Base-by-base conservation (phyloP, 2,113 vertebrate genomes). In the Serinus canaria region DNA sequence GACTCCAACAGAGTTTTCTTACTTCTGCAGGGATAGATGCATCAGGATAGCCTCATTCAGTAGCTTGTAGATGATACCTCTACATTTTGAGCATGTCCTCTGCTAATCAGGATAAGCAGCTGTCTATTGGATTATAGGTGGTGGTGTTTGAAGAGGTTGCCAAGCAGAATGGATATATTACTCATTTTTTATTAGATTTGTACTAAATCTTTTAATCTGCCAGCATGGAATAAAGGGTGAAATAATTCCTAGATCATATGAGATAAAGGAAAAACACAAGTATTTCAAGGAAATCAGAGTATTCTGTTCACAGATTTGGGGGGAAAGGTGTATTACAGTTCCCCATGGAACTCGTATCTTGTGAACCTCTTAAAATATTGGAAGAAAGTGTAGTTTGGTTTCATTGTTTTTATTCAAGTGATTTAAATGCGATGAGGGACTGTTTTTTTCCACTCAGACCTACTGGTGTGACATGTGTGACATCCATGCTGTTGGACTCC, bases 1-100 rank as follows among this genome's bases (percentile, higher is more conserved):
- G 91, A 94, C 92, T 95, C 56, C 35, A 75, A 24, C 39, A 76
- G 92, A 94, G 55, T 60, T 93, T 83, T 78, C 87, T 68, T 73
- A 33, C 15, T 35, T 85, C 52, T 60, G 33, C 79, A 67, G 58
- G 33, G 72, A 68, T 67, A 89, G 89, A 53, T 92, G 27, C 15
- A 37, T 83, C 44, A 49, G 23, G 50, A 66, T 77, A 80, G 49
- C 28, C 14, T 66, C 63, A 47, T 96, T 97, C 60, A 33, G 87
- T 30, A 77, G 27, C 28, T 62, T 89, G 50, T 72, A 60, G 56
- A 78, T 52, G 47, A 27, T 52, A 56, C 24, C 15, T 93, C 74
- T 91, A 4, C 74, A 64, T 80, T 87, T 87, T 85, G 37, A 35
- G 90, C 78, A 68, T 47, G 55, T 69, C 30, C 92, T 94, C 66